phyloP scores from a whole-genome alignment of 2,113 vertebrate genomes.

The zebrafish (Danio rerio) region DNA sequence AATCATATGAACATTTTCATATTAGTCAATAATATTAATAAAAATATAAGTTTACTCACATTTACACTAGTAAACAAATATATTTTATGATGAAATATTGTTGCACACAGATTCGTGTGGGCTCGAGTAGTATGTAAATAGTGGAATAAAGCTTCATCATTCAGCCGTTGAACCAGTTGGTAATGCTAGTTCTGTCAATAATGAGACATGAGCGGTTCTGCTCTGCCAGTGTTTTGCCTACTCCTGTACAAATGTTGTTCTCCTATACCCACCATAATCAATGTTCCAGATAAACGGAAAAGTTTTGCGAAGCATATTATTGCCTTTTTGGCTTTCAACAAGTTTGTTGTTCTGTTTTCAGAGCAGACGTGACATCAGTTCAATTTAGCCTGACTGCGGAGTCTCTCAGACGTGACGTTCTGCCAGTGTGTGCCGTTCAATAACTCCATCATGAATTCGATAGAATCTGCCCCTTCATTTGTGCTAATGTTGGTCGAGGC shows the following conservation, averaged over 20 bases:
- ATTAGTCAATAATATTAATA: no score
- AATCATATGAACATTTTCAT: no score
- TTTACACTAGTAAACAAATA: no score
- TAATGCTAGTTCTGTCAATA: conserved; percentile 19
- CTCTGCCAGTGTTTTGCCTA: conserved; percentile 26
- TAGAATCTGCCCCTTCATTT: conserved; percentile 44
- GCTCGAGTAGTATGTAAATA: no score
- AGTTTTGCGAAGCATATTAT: conserved; percentile 26
- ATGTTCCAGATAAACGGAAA: conserved; percentile 37
- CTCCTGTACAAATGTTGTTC: conserved; percentile 12
- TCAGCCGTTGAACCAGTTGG: not conserved
- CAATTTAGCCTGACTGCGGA: conserved; percentile 22
- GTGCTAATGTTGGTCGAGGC: conserved; percentile 40
- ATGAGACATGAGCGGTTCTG: not conserved
- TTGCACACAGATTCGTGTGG: no score
- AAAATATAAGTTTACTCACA: no score
- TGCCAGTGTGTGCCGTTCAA: conserved; percentile 16
- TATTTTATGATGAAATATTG: no score
- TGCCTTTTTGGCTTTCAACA: conserved; percentile 17
- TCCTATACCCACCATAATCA: conserved; percentile 28
- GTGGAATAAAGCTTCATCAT: no score
- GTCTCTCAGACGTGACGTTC: conserved; percentile 23
- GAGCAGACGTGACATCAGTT: conserved; percentile 25
- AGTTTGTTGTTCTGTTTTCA: conserved; percentile 26
- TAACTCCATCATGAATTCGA: conserved; percentile 37